These are phyloP conservation scores for Oryzias dopingdopingensis DNA, from an alignment of 2,797 vertebrate species.

Conservation along the genomic window DNA sequence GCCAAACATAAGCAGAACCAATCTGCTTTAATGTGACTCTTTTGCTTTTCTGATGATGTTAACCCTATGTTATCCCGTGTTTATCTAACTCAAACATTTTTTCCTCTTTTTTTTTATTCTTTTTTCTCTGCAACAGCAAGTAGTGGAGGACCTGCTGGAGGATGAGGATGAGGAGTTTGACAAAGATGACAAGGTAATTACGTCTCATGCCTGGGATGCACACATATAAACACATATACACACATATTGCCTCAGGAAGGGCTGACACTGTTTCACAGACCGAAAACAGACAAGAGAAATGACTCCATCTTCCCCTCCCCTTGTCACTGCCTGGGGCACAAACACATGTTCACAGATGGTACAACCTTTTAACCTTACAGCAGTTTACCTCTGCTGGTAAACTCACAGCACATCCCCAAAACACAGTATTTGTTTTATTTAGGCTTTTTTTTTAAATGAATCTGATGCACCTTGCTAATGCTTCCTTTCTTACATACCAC, in stretches of 20 bases:
- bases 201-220: conserved; percentile 77
- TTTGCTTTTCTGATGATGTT: conserved; percentile 48
- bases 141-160: conserved; percentile 96
- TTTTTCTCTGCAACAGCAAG: conserved; percentile 79
- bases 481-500: conserved; percentile 20
- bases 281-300: conserved; percentile 61
- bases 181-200: conserved; percentile 99
- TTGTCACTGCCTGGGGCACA: conserved; percentile 52
- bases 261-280: conserved; percentile 52
- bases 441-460: conserved; percentile 23
- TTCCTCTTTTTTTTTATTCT: conserved; percentile 49
- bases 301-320: conserved; percentile 47
- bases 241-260: conserved; percentile 52
- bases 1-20: conserved; percentile 58
- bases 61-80: conserved; percentile 57
- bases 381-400: conserved; percentile 50
- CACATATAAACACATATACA: conserved; percentile 7
- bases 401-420: conserved; percentile 26
- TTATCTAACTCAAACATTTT: conserved; percentile 56
- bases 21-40: conserved; percentile 61
- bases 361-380: conserved; percentile 65
- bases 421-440: conserved; percentile 17
- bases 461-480: conserved; percentile 16
- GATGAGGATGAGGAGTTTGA: conserved; percentile 98
- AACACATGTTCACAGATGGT: conserved; percentile 61